Conservation (phyloP, 1,140 invertebrate genomes). For the Kradibia gibbosae region DNA sequence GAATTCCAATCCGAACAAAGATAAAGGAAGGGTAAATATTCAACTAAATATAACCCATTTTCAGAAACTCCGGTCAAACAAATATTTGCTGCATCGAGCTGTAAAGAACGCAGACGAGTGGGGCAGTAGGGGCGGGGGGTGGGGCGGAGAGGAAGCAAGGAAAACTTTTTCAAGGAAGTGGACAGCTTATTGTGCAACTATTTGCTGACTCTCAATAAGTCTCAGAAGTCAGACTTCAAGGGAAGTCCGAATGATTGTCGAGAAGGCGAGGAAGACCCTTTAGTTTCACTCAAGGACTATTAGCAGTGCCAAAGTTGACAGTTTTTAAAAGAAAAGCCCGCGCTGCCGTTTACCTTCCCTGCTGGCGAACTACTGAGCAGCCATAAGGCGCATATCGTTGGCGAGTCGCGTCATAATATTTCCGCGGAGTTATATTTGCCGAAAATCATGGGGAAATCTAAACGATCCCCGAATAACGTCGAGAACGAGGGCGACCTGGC, state of each 20-base stretch:
- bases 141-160: no score
- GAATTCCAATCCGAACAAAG: no score
- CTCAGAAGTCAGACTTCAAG: not conserved
- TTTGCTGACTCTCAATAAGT: no score
- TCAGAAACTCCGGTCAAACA: no score
- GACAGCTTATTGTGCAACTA: not conserved
- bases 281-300: not conserved
- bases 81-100: no score
- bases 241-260: not conserved
- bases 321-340: conserved; percentile 23
- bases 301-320: not conserved
- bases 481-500: not conserved
- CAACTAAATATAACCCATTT: no score
- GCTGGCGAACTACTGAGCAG: no score
- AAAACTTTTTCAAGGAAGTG: not conserved
- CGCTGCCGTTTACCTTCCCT: not conserved
- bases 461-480: not conserved
- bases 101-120: no score
- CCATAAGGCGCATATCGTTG: conserved; percentile 18
- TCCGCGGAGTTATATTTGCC: conserved; percentile 56
- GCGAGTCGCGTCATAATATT: conserved; percentile 64
- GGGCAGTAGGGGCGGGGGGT: no score
- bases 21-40: no score
- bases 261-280: not conserved
- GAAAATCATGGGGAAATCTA: not conserved